Base-by-base conservation (phyloP, 2,113 vertebrate species). In the Passer domesticus region DNA sequence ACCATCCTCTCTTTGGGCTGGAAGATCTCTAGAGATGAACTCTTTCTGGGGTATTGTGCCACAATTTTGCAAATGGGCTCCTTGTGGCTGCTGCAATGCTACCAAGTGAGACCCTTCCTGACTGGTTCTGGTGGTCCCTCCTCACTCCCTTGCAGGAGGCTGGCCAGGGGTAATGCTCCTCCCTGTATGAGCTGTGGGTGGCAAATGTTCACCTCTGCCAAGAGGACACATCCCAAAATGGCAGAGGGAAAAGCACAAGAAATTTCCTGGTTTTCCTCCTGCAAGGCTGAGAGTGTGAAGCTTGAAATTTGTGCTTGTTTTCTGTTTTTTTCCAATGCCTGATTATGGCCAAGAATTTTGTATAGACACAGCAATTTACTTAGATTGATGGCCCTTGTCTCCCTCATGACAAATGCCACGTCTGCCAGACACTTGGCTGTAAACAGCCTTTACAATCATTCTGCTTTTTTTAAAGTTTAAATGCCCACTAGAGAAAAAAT, bases 321-420 rank as follows among this genome's bases (percentile, higher is more conserved):
- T 89, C 79, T 95, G 92, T 2, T 94, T 95, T 94, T 92, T 95
- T 96, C 94, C 94, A 84, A 68, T 43, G 66, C 53, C 73, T 94
- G 90, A 94, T 96, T 89, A 92, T 93, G 91, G 95, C 94, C 94
- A 97, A 96, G 93, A 87, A 93, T 95, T 95, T 92, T 74, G 90
- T 93, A 95, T 64, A 94, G 85, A 81, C 90, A 90, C 76, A 81
- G 92, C 90, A 96, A 89, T 94, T 92, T 95, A 70, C 66, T 75
- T 81, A 89, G 92, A 96, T 92, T 96, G 90, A 96, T 96, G 86
- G 92, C 49, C 86, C 86, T 93, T 90, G 89, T 96, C 92, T 95
- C 87, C 83, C 80, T 50, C 24, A 56, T 96, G 95, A 96, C 92
- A 96, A 97, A 96, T 53, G 31, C 90, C 84, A 88, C 46, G 64